Evolutionary conservation across 2,113 vertebrate genomes (phyloP).

Genomic region (Phalacrocorax pelagicus): DNA sequence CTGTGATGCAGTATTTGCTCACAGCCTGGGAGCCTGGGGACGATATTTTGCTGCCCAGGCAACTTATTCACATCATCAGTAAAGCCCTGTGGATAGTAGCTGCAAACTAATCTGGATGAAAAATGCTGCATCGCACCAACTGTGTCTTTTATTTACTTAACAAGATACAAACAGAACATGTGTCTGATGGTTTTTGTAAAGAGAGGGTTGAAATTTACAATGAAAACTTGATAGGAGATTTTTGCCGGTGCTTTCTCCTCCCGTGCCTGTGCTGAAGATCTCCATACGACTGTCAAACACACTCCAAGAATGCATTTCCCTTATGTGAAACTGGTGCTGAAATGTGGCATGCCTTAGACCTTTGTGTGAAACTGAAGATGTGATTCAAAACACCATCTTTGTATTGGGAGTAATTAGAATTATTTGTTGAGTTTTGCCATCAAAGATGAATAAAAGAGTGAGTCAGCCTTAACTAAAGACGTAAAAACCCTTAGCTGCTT

Average conservation of each 20-base stretch:
- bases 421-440: background rate
- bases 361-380: background rate
- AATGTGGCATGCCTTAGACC: background rate
- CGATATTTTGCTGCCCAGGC: constrained; percentile 16
- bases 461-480: background rate
- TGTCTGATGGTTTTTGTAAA: background rate
- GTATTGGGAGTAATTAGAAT: background rate
- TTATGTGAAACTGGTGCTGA: background rate
- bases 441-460: background rate
- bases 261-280: background rate
- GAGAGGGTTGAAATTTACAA: background rate
- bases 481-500: background rate
- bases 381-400: background rate
- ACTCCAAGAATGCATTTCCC: background rate
- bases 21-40: constrained; percentile 1
- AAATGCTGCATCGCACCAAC: background rate
- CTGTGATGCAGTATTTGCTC: background rate
- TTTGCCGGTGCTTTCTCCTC: background rate
- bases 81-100: background rate
- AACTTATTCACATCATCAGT: background rate
- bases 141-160: background rate
- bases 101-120: background rate
- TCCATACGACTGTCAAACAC: background rate
- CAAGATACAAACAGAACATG: background rate
- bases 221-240: background rate